phyloP scores from a whole-genome alignment of 1,140 invertebrate species.

The Andricus grossulariae region DNA sequence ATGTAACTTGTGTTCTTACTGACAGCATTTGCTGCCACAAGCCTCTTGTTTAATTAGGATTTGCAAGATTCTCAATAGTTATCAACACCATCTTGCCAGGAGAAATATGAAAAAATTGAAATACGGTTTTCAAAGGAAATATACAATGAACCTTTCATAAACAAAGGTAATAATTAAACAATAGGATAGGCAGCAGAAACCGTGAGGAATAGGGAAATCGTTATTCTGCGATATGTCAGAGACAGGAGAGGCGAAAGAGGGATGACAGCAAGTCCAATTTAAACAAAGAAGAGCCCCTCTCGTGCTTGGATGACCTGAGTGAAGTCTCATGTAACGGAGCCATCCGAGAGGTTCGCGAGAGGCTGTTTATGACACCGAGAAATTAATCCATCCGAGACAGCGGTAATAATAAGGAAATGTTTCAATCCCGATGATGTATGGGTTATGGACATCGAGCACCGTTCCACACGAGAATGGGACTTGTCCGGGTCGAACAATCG shows the following conservation, averaged over 20 bases:
- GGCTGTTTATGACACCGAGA: conserved; percentile 59
- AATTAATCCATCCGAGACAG: conserved; percentile 74
- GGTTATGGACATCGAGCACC: conserved; percentile 62
- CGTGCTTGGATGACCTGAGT: conserved; percentile 7
- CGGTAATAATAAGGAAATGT: conserved; percentile 77
- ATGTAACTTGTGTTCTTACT: too few relatives aligned
- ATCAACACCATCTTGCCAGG: too few relatives aligned
- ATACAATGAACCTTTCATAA: too few relatives aligned
- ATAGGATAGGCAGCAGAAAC: not conserved
- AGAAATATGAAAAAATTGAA: too few relatives aligned
- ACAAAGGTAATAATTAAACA: too few relatives aligned
- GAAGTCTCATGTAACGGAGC: conserved; percentile 6
- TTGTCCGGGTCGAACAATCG: conserved; percentile 58
- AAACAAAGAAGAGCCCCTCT: conserved; percentile 67
- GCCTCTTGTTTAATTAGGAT: too few relatives aligned
- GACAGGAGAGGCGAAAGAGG: conserved; percentile 55
- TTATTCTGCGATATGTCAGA: conserved; percentile 45
- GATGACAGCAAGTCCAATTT: conserved; percentile 65
- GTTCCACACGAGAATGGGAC: conserved; percentile 50
- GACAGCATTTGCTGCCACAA: too few relatives aligned
- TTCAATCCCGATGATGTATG: conserved; percentile 76
- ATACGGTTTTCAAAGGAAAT: too few relatives aligned
- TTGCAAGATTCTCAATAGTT: too few relatives aligned
- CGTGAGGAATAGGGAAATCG: conserved; percentile 35
- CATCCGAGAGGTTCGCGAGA: conserved; percentile 26